Conservation (phyloP, 2,888 invertebrate genomes). For the Mythimna impura region DNA sequence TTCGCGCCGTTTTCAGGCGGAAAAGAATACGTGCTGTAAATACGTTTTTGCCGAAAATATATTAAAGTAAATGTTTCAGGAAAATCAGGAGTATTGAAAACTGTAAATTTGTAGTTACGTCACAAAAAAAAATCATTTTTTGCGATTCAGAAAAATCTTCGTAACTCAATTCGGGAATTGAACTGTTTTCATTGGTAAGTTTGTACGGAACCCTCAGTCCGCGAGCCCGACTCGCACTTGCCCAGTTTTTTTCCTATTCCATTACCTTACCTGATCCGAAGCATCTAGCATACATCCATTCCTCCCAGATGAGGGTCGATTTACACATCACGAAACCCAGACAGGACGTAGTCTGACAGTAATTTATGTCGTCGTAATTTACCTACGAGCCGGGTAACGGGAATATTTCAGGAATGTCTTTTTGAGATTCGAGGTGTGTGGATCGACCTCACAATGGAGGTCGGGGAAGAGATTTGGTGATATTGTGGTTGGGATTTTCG, state of each 20-base stretch:
- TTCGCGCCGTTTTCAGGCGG: neutral
- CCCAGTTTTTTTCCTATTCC: conserved; percentile 2
- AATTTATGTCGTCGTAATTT: conserved; percentile 60
- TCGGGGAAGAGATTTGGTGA: conserved; percentile 4
- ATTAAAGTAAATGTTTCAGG: too few species aligned
- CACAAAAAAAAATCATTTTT: too few species aligned
- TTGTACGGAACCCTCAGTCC: too few species aligned
- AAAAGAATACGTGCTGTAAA: too few species aligned
- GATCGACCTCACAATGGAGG: conserved; percentile 13
- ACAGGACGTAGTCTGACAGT: conserved; percentile 42
- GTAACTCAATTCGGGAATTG: too few species aligned
- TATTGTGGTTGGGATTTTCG: conserved; percentile 18
- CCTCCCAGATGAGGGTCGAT: conserved; percentile 47
- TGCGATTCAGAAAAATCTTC: too few species aligned
- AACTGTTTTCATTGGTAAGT: too few species aligned
- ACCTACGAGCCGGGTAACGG: conserved; percentile 40
- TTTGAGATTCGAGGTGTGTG: conserved; percentile 31
- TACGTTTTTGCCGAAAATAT: too few species aligned
- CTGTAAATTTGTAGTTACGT: too few species aligned
- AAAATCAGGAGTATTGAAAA: too few species aligned
- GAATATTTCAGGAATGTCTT: conserved; percentile 32
- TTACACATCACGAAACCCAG: conserved; percentile 53
- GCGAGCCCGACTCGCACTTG: too few species aligned
- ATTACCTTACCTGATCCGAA: conserved; percentile 32
- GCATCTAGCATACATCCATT: conserved; percentile 24